A percentile compares a stretch with the other conserved stretches of the same genome.
Conservation (phyloP, 2,797 vertebrate genomes). For the Mus minutoides region DNA sequence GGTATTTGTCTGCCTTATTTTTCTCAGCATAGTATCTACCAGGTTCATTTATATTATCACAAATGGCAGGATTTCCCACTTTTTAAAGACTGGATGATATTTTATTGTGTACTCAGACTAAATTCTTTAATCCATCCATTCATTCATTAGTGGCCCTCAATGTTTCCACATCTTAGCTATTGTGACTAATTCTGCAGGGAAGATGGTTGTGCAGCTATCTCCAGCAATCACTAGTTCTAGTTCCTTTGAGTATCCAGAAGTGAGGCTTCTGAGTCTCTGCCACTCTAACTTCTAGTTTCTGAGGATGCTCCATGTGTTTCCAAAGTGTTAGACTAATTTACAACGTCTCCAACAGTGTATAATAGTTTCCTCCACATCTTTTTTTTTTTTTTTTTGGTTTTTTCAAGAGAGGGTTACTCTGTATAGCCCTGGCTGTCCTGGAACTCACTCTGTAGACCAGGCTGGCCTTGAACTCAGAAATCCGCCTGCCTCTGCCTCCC, state of each 20-base stretch:
- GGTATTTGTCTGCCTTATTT: not conserved
- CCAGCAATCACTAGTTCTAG: not conserved
- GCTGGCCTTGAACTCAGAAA: no score
- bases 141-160: not conserved
- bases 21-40: not conserved
- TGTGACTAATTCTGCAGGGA: not conserved
- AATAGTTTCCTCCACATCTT: not conserved
- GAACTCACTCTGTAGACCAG: no score
- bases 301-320: not conserved
- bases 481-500: no score
- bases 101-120: not conserved
- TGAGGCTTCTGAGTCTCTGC: no score
- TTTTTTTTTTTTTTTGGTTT: no score
- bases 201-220: not conserved
- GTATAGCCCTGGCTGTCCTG: no score
- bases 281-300: not conserved
- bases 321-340: not conserved
- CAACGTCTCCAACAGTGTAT: not conserved
- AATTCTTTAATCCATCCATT: not conserved
- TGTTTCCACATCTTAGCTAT: not conserved
- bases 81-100: conserved; percentile 1
- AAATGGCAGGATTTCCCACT: not conserved
- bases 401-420: no score
- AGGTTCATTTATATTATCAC: not conserved
- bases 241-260: not conserved